These are phyloP conservation scores for Pelobates cultripes DNA, from an alignment of 2,797 vertebrate genomes.

Conservation along the genomic window DNA sequence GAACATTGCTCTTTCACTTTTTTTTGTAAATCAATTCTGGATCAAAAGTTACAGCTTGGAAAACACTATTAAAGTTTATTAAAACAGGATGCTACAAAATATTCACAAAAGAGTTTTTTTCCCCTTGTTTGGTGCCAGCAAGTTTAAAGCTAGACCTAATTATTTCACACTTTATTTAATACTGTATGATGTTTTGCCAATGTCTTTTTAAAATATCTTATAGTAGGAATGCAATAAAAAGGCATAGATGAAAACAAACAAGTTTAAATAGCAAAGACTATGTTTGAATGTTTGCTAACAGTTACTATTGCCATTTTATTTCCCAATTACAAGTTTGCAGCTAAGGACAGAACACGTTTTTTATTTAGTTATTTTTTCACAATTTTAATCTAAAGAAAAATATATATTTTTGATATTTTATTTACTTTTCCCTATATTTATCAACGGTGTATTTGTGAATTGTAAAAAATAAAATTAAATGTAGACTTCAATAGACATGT, in stretches of 20 bases:
- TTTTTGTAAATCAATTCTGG: conserved; percentile 53
- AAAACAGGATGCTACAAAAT: conserved; percentile 50
- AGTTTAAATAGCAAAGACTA: conserved; percentile 39
- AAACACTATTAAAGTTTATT: conserved; percentile 55
- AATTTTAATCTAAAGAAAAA: too few species aligned
- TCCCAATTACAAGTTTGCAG: too few species aligned
- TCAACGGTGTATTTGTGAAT: too few species aligned
- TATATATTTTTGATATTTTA: too few species aligned
- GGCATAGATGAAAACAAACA: conserved; percentile 49
- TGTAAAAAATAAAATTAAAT: too few species aligned
- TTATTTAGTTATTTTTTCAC: too few species aligned
- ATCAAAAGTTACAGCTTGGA: conserved; percentile 48
- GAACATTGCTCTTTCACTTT: conserved; percentile 29
- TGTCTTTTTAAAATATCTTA: conserved; percentile 36
- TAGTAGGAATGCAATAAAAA: conserved; percentile 28
- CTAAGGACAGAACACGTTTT: too few species aligned
- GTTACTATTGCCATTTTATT: neutral
- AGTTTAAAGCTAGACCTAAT: conserved; percentile 54
- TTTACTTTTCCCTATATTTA: too few species aligned
- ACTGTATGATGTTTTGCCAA: conserved; percentile 39
- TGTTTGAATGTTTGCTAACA: neutral
- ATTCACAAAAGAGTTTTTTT: conserved; percentile 36
- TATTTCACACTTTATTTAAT: conserved; percentile 48
- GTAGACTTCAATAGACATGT: too few species aligned
- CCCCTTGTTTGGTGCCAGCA: conserved; percentile 29